Evolutionary conservation across 92 coral and sea anemone species (phyloP).

Genomic region (Epizoanthus scotinus): DNA sequence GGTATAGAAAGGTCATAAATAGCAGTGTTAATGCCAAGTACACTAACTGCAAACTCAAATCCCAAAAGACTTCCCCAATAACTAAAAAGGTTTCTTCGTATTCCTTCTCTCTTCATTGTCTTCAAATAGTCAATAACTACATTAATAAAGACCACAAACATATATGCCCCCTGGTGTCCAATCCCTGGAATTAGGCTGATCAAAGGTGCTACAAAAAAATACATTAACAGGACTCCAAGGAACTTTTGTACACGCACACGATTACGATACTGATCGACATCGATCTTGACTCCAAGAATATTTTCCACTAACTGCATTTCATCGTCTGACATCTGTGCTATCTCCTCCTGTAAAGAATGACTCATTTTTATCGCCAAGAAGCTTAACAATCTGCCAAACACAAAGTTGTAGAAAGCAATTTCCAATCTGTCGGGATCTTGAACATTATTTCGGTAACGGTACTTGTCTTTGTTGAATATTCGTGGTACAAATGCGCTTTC

Average conservation of each 20-base stretch:
- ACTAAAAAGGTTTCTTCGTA: neutral
- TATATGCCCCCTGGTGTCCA: slow-evolving; percentile 7
- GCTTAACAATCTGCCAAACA: neutral
- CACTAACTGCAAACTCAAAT: neutral
- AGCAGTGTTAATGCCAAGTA: neutral
- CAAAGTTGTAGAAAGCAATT: neutral
- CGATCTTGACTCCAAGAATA: neutral
- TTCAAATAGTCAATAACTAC: neutral
- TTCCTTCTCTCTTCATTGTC: slow-evolving; percentile 4
- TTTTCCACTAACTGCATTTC: neutral
- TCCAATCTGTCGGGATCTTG: slow-evolving; percentile 9
- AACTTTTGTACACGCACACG: neutral
- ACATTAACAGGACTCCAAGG: neutral
- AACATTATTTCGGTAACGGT: neutral
- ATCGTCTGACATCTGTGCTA: neutral
- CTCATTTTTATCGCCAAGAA: neutral
- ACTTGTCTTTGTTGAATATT: slow-evolving; percentile 25
- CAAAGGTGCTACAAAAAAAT: neutral
- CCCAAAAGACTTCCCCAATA: neutral
- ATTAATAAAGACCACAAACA: neutral
- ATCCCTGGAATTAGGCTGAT: slow-evolving; percentile 1
- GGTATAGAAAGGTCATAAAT: neutral
- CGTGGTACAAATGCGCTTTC: slow-evolving; percentile 33
- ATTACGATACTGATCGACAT: neutral
- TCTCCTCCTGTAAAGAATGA: neutral